Evolutionary conservation across 1,140 invertebrate species (phyloP), one percentile per base, ranked within the genome.

Genomic region (Sycophila sp.): DNA sequence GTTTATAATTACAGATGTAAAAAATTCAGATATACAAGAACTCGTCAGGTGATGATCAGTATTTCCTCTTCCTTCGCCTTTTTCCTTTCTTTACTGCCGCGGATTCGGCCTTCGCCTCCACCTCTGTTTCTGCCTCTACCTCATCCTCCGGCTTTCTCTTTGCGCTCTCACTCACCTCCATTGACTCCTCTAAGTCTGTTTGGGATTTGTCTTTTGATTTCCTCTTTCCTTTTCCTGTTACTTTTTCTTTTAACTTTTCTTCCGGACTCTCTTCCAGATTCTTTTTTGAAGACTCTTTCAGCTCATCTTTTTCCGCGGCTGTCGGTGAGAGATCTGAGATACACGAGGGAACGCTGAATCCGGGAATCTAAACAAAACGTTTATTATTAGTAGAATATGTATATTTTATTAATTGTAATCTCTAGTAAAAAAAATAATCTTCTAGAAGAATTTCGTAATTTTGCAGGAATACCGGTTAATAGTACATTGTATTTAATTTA

Each of bases 331-430:
- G 58, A 19, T 38, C 15, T 30, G 26, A 38, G 28, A 11, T 45
- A 11, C 30, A n/a, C 19, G 77, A 64, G 22, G 79, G 55, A 34
- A 86, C 71, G 72, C 85, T 86, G 55, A 88, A 87, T 5, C 79
- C 83, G 73, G 81, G 78, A 70, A 88, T 87, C 79, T 83, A 65
- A 69, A 62, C 68, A 66, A 55, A 62, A 72, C 34, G 40, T 66
- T 40, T 45, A 2, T 58, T 58, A 58, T 58, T 38, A 2, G 4
- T n/a, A 49, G 22, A 19, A 51, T 51, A 51, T 36, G 17, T 34
- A 58, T n/a, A n/a, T n/a, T n/a, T n/a, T n/a, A n/a, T n/a, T n/a
- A n/a, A n/a, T n/a, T n/a, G n/a, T n/a, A n/a, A n/a, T n/a, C n/a
- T n/a, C n/a, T n/a, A n/a, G n/a, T n/a, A n/a, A n/a, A n/a, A n/a